Percentiles rank a stretch among this genome's conserved stretches.
Conservation (phyloP, 1,140 invertebrate species). For the Sitobion miscanthi region DNA sequence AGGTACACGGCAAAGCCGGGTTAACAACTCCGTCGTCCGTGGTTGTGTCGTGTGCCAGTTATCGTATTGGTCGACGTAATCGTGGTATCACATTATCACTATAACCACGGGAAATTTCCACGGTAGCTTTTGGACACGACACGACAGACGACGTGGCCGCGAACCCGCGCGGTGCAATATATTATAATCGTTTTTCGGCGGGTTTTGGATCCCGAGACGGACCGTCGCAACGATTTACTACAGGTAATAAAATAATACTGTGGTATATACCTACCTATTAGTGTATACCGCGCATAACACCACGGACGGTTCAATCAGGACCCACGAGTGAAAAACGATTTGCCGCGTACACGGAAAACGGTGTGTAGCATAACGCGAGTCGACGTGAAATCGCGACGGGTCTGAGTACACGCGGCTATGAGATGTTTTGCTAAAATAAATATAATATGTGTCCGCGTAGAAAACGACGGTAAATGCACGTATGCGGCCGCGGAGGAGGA, state of each 20-base stretch:
- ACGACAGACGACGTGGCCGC: neutral
- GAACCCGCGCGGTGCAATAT: neutral
- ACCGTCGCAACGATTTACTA: neutral
- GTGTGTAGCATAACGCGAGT: neutral
- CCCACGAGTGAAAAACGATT: neutral
- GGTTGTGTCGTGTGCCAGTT: neutral
- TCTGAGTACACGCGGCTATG: neutral
- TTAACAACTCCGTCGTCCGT: neutral
- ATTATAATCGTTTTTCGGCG: neutral
- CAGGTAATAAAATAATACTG: neutral
- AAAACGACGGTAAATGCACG: neutral
- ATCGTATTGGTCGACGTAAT: neutral
- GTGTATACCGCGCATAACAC: neutral
- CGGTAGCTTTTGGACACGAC: neutral
- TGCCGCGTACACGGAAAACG: neutral
- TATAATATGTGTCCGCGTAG: neutral
- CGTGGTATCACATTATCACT: no score
- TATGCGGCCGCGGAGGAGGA: neutral
- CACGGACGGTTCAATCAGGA: neutral
- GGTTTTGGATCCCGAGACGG: neutral
- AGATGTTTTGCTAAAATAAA: constrained; percentile 12
- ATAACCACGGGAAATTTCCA: neutral
- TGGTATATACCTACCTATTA: neutral
- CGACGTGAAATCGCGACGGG: neutral
- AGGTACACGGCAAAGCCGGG: neutral